Evolutionary conservation across 2,888 invertebrate species (phyloP), one percentile per base, ranked within the genome.

Genomic region (Aplocera efformata): DNA sequence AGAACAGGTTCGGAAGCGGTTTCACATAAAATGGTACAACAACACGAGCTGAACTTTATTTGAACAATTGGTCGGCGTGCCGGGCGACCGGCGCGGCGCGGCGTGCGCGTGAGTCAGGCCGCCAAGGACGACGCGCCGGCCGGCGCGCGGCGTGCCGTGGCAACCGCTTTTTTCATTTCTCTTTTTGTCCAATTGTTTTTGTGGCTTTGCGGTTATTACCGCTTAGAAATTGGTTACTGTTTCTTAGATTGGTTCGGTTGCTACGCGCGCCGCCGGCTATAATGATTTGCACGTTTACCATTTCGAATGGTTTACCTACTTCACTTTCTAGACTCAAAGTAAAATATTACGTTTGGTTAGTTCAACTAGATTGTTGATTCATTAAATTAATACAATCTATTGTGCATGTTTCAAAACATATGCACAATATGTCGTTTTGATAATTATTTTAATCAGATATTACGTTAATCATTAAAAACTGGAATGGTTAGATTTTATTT

Each of bases 111-210:
- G 81, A 82, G 52, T 83, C 83, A 80, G 61, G 60, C 48, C 41
- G 24, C 64, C 83, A 82, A 84, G 84, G 84, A 80, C 84, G 60
- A 53, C 48, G 29, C 48, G 75, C 85, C 85, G 83, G 84, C 84
- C 83, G 85, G 84, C 78, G 44, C 52, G 43, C 83, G 85, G 84
- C 78, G 44, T 53, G 43, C 65, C 76, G 53, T 78, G 63, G 74
- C 79, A 81, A 84, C 79, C 54, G 45, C 58, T 70, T 72, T 72
- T 68, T 63, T 57, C 63, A 58, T 60, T 69, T 67, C 59, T 61
- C 62, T 69, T 73, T 70, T 74, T 73, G 58, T 57, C 42, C 59
- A 56, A 62, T 69, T 65, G 69, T 73, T 73, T 76, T 72, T 72
- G 64, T 63, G 59, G 53, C 58, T 62, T 64, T 61, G 60, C 54